Evolutionary conservation across 2,888 invertebrate genomes (phyloP).

Genomic region (Napeogenes sylphis): DNA sequence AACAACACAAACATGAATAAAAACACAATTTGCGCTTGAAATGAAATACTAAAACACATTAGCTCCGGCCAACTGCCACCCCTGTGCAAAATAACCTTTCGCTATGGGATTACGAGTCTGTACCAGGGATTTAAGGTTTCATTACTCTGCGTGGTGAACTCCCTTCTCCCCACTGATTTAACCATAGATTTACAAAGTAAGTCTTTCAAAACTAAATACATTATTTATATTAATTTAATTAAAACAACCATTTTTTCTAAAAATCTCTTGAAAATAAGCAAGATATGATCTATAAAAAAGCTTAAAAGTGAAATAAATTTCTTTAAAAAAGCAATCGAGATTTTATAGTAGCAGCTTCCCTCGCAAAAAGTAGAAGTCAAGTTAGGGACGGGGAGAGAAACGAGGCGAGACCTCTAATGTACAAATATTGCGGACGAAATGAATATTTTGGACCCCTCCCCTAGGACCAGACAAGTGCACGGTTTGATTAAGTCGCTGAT

Average conservation of each 20-base stretch:
- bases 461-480: slow-evolving; percentile 52
- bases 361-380: slow-evolving; percentile 49
- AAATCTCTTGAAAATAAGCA: neutral
- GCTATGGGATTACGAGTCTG: slow-evolving; percentile 75
- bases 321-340: slow-evolving; percentile 11
- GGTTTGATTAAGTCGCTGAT: slow-evolving; percentile 71
- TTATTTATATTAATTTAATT: neutral
- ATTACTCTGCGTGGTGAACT: slow-evolving; percentile 52
- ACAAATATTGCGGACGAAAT: slow-evolving; percentile 77
- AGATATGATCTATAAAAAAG: neutral
- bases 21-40: slow-evolving; percentile 69
- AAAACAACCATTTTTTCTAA: neutral
- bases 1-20: slow-evolving; percentile 57
- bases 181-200: slow-evolving; percentile 24
- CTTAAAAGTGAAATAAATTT: neutral
- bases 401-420: slow-evolving; percentile 76
- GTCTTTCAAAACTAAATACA: neutral
- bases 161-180: slow-evolving; percentile 26
- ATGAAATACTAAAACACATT: slow-evolving; percentile 76
- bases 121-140: slow-evolving; percentile 78
- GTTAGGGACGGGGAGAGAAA: slow-evolving; percentile 61
- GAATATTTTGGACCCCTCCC: slow-evolving; percentile 67
- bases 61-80: slow-evolving; percentile 72
- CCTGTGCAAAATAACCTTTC: slow-evolving; percentile 62
- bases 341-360: slow-evolving; percentile 42